Evolutionary conservation across 2,888 invertebrate species (phyloP), one percentile per base, ranked within the genome.

Genomic region (Ormyrus pomaceus): DNA sequence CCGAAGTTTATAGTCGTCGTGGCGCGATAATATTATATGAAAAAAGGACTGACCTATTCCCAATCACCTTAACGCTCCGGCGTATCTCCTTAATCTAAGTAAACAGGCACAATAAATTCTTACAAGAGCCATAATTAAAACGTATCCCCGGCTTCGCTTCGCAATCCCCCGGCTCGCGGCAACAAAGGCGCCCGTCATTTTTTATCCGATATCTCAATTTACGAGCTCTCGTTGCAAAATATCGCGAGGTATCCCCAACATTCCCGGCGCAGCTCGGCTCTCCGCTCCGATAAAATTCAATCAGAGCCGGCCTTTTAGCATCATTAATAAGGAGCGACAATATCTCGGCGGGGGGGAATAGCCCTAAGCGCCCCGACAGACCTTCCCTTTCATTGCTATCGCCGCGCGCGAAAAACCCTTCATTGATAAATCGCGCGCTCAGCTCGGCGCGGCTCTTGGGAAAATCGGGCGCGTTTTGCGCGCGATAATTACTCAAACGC

Each of bases 301-400:
- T 76, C 68, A 46, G 34, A 34, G 64, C 50, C 34, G 64, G 48
- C 10, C 50, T 13, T 50, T 53, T 55, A 48, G 46, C 73, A 58
- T 77, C 70, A 72, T 79, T 66, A 79, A 79, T 73, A 79, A 69
- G n/a, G 10, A 61, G 50, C 58, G 72, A 73, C 78, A 62, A 69
- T 79, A 79, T 73, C 71, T 51, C 53, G 50, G 13, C 11, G 58
- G 71, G 19, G 6, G 9, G 8, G 3, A n/a, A 58, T 61, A 68
- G 68, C 68, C 59, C 61, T 59, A 53, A 51, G 46, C 53, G 11
- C 13, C 45, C 51, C 46, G 19, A 56, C 55, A 11, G 8, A 48
- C 34, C 62, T 55, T 71, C 50, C 51, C 45, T 64, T 51, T 7
- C 58, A n/a, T 69, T 13, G 46, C 45, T 56, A 58, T 70, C 50